phyloP scores from a whole-genome alignment of 2,888 invertebrate species.

The Caenorhabditis becei region DNA sequence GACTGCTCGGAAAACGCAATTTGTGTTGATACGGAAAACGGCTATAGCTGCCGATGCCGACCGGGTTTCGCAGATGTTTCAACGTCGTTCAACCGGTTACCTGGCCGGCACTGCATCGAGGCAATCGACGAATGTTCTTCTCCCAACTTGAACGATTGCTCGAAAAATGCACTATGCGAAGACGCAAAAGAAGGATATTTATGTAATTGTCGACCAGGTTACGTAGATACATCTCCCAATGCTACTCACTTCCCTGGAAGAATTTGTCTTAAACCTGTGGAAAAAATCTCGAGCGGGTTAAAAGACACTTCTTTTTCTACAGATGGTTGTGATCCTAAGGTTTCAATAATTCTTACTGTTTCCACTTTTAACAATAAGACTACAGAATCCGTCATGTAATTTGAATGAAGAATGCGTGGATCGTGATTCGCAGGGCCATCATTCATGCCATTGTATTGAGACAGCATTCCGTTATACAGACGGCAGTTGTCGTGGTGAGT shows the following conservation, averaged over 20 bases:
- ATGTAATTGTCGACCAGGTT: slow-evolving; percentile 91
- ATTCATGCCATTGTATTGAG: slow-evolving; percentile 77
- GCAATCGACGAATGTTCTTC: slow-evolving; percentile 80
- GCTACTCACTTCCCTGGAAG: slow-evolving; percentile 80
- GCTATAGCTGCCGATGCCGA: slow-evolving; percentile 76
- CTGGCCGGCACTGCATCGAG: slow-evolving; percentile 80
- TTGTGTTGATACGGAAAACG: slow-evolving; percentile 81
- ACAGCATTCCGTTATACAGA: slow-evolving; percentile 78
- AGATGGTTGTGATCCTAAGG: slow-evolving; percentile 72
- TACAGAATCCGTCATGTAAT: slow-evolving; percentile 68
- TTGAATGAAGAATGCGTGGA: slow-evolving; percentile 77
- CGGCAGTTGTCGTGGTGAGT: slow-evolving; percentile 74
- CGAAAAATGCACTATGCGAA: slow-evolving; percentile 90
- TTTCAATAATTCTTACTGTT: neutral
- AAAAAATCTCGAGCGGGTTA: slow-evolving; percentile 53
- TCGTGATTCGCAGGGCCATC: slow-evolving; percentile 64
- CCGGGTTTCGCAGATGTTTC: slow-evolving; percentile 82
- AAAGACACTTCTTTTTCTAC: slow-evolving; percentile 67
- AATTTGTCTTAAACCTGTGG: slow-evolving; percentile 71
- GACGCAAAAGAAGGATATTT: slow-evolving; percentile 90
- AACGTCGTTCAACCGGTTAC: slow-evolving; percentile 78
- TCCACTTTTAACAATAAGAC: neutral
- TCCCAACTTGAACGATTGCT: slow-evolving; percentile 89
- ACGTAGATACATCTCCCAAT: slow-evolving; percentile 85
- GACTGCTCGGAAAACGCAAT: slow-evolving; percentile 80